Base-by-base conservation (phyloP, 2,113 vertebrate species). In the Alethe castanea region DNA sequence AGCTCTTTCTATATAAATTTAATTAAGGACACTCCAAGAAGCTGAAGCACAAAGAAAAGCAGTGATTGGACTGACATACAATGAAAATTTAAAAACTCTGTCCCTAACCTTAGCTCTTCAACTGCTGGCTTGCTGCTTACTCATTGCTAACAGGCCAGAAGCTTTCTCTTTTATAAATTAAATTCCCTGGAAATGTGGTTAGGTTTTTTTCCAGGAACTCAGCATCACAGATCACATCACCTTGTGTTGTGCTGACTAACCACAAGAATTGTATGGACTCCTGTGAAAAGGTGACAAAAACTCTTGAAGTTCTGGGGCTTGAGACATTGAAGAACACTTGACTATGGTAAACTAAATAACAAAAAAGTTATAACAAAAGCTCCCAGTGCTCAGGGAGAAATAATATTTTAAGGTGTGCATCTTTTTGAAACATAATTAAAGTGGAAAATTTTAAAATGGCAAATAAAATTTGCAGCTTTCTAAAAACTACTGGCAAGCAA, bases 151-250 rank as follows among this genome's bases (percentile, higher is more conserved):
- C 25, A 33, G 12, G 9, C 18, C 33, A 81, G 16, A 35, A 60
- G 19, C 25, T 78, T 83, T 64, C 70, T 67, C 23, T 64, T 50
- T 81, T 25, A 69, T 42, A 79, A 67, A 83, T 64, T 64, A 54
- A 78, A 64, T 81, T 82, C 62, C 83, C 90, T 74, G 84, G 33
- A 56, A 50, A 72, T 23, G 79, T 73, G 19, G 19, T 92, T 53
- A 78, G 47, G 18, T 38, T 94, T 96, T 95, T 91, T 94, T 87
- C 81, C 84, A 95, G 86, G 91, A 91, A 91, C 62, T 64, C 45
- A 77, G 62, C 57, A 47, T 28, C 74, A 87, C 3, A 76, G 67
- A 42, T 92, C 59, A 77, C 54, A 24, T 94, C 50, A 22, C 48
- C 33, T 57, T 77, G 36, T 62, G 54, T 77, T 91, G 28, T 23